These are phyloP conservation scores for Acanthopleura granulata DNA, from an alignment of 2,888 invertebrate species.

Conservation along the genomic window DNA sequence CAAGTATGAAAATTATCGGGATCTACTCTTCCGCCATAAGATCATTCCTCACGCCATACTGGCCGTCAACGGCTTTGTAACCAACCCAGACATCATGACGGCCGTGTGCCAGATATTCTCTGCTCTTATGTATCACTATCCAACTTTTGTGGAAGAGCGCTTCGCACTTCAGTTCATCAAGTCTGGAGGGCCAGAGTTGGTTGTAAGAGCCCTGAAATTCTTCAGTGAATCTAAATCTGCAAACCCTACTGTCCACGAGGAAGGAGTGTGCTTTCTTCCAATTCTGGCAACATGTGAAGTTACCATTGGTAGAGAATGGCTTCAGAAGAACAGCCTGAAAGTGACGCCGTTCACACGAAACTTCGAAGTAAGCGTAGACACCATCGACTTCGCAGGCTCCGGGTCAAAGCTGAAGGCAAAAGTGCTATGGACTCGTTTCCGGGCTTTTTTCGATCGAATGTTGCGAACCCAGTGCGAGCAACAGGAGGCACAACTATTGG, in stretches of 20 bases:
- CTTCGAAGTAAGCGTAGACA: slow-evolving; percentile 22
- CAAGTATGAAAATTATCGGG: slow-evolving; percentile 28
- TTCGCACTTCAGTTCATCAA: slow-evolving; percentile 46
- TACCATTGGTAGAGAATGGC: slow-evolving; percentile 46
- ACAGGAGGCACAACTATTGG: slow-evolving; percentile 44
- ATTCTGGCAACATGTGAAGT: slow-evolving; percentile 45
- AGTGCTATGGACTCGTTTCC: slow-evolving; percentile 40
- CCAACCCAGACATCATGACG: slow-evolving; percentile 30
- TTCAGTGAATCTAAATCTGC: slow-evolving; percentile 25
- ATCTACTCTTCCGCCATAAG: slow-evolving; percentile 37
- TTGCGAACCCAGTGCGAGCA: slow-evolving; percentile 35
- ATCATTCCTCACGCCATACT: slow-evolving; percentile 37
- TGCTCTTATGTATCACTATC: slow-evolving; percentile 40
- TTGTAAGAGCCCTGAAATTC: slow-evolving; percentile 39
- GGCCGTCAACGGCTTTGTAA: slow-evolving; percentile 27
- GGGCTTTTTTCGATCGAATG: slow-evolving; percentile 35
- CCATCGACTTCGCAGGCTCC: slow-evolving; percentile 24
- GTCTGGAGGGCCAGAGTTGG: slow-evolving; percentile 45
- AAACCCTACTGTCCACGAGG: not conserved
- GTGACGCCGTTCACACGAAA: slow-evolving; percentile 22
- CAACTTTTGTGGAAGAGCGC: slow-evolving; percentile 37
- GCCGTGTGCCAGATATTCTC: slow-evolving; percentile 34
- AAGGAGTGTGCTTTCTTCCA: slow-evolving; percentile 41
- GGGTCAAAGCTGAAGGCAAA: slow-evolving; percentile 23
- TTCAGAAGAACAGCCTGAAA: slow-evolving; percentile 42